These are phyloP conservation scores for Neodiprion fabricii DNA, from an alignment of 1,140 invertebrate species.

Conservation along the genomic window DNA sequence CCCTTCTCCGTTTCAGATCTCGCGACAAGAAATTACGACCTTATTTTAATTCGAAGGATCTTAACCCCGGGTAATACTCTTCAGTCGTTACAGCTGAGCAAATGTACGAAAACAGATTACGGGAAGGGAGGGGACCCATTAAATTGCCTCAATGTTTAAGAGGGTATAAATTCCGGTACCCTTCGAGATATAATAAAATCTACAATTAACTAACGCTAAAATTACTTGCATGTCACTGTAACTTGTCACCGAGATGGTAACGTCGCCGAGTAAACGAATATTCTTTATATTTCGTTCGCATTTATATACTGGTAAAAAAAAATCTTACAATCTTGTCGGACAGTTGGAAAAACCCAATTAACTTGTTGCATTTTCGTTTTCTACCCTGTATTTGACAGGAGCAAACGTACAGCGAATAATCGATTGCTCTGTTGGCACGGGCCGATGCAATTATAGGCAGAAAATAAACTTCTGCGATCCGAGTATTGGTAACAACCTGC, in stretches of 20 bases:
- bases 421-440: not conserved
- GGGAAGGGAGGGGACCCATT: not conserved
- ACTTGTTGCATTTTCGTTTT: not conserved
- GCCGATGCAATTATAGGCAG: not conserved
- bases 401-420: not conserved
- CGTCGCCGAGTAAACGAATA: no score
- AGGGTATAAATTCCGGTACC: not conserved
- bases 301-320: no score
- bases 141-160: slow-evolving; percentile 2
- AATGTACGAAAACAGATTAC: slow-evolving; percentile 5
- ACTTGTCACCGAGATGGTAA: no score
- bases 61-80: slow-evolving; percentile 4
- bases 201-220: not conserved
- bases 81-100: slow-evolving; percentile 3
- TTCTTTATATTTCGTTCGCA: no score
- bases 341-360: not conserved
- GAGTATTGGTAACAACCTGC: not conserved
- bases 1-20: not conserved
- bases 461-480: not conserved
- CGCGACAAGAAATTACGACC: not conserved
- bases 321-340: no score
- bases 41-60: not conserved
- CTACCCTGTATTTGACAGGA: not conserved
- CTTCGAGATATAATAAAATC: not conserved
- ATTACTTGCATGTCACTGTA: not conserved